Evolutionary conservation across 2,888 invertebrate genomes (phyloP).

Genomic region (Eubasilissa splendida): DNA sequence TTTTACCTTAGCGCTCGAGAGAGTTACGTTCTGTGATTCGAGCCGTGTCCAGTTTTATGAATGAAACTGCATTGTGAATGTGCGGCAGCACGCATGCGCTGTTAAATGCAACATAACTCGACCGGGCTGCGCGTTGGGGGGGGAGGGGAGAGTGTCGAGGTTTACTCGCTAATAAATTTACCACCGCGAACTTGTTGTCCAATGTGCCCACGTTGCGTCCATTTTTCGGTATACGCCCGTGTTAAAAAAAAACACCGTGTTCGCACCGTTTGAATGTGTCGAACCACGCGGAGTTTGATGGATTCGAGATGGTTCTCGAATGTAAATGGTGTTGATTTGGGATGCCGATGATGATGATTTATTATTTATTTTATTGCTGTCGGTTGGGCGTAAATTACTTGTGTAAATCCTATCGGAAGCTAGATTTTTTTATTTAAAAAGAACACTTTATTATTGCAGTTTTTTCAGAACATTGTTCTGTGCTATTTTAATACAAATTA

Average conservation of each 20-base stretch:
- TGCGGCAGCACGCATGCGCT: slow-evolving; percentile 19
- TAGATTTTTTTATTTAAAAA: too few relatives aligned
- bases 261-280: background rate
- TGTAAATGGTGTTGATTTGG: background rate
- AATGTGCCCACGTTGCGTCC: background rate
- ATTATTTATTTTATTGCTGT: background rate
- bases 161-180: slow-evolving; percentile 22
- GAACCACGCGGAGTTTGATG: slow-evolving; percentile 22
- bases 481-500: too few relatives aligned
- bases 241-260: background rate
- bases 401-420: too few relatives aligned
- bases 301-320: background rate
- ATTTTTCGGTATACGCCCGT: background rate
- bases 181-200: slow-evolving; percentile 14
- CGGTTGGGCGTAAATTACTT: background rate
- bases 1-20: too few relatives aligned
- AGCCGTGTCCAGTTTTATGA: slow-evolving; percentile 31
- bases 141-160: background rate
- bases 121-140: background rate
- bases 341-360: too few relatives aligned
- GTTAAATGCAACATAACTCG: background rate
- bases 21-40: too few relatives aligned
- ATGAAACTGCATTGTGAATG: slow-evolving; percentile 34
- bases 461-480: too few relatives aligned
- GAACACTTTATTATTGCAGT: too few relatives aligned